phyloP scores from a whole-genome alignment of 2,888 invertebrate species.

The Xylota segnis region DNA sequence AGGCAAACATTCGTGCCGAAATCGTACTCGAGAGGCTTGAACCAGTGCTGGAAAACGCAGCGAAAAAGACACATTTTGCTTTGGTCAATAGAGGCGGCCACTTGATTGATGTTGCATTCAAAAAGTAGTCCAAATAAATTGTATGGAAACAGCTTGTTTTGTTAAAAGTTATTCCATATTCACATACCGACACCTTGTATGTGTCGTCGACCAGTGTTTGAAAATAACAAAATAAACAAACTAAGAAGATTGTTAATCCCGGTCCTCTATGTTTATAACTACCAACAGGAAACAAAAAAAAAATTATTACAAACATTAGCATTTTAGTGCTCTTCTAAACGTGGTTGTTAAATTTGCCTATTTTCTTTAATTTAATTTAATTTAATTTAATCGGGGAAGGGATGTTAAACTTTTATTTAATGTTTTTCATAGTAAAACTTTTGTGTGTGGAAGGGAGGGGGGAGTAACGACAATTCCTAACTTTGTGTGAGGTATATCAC shows the following conservation, averaged over 20 bases:
- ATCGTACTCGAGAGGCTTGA: no score
- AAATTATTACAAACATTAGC: conserved; percentile 37
- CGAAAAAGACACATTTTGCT: no score
- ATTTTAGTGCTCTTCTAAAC: conserved; percentile 61
- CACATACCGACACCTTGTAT: no score
- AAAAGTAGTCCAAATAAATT: no score
- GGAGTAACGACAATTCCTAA: conserved; percentile 7
- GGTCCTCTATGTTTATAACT: conserved; percentile 18
- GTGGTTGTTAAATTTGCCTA: conserved; percentile 47
- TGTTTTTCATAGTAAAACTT: conserved; percentile 19
- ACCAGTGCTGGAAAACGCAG: no score
- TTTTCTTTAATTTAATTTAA: conserved; percentile 34
- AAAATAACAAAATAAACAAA: background rate
- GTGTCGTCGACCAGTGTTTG: background rate
- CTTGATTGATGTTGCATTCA: no score
- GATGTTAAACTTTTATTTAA: conserved; percentile 31
- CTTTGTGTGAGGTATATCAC: conserved; percentile 11
- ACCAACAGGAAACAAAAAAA: conserved; percentile 42
- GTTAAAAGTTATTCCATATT: no score
- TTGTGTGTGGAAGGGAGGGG: background rate
- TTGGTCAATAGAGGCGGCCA: no score
- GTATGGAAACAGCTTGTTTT: no score
- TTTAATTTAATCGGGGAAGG: conserved; percentile 32
- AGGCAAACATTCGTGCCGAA: no score
- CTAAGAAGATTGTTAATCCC: background rate